These are phyloP conservation scores for Tadarida brasiliensis DNA, from an alignment of 2,797 vertebrate genomes.

Conservation along the genomic window DNA sequence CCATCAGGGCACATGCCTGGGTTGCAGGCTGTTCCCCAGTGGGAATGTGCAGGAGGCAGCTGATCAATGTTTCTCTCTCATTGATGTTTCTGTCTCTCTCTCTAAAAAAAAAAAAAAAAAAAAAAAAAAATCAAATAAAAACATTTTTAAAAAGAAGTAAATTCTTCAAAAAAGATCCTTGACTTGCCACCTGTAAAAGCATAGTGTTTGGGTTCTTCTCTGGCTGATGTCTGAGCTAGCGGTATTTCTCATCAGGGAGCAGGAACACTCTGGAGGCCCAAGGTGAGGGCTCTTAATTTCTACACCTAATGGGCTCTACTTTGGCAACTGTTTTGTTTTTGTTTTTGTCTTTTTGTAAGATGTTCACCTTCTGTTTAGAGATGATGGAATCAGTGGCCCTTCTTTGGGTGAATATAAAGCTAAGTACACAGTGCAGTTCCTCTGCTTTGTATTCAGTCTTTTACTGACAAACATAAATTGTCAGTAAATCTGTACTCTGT, in stretches of 20 bases:
- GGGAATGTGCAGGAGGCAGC: no score
- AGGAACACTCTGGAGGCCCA: fast-evolving
- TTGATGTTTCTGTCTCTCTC: no score
- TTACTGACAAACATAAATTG: neutral
- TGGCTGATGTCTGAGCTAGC: neutral
- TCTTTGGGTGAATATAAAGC: neutral
- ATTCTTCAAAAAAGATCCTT: neutral
- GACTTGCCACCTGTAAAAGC: neutral
- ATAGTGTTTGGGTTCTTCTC: neutral
- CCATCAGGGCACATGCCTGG: no score
- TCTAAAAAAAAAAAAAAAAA: no score
- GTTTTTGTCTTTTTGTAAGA: no score
- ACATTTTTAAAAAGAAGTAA: neutral
- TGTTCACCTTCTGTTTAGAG: neutral
- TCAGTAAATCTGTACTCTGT: neutral
- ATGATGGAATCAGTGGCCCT: neutral
- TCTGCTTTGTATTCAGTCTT: neutral
- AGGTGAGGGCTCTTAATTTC: neutral
- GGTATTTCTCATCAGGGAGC: neutral
- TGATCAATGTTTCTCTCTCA: no score
- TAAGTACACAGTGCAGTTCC: fast-evolving
- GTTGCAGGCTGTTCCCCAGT: no score
- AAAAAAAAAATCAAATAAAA: no score
- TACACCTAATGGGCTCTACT: neutral
- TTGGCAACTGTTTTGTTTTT: neutral